Evolutionary conservation across 2,113 vertebrate species (phyloP).

Genomic region (Gymnorhina tibicen): DNA sequence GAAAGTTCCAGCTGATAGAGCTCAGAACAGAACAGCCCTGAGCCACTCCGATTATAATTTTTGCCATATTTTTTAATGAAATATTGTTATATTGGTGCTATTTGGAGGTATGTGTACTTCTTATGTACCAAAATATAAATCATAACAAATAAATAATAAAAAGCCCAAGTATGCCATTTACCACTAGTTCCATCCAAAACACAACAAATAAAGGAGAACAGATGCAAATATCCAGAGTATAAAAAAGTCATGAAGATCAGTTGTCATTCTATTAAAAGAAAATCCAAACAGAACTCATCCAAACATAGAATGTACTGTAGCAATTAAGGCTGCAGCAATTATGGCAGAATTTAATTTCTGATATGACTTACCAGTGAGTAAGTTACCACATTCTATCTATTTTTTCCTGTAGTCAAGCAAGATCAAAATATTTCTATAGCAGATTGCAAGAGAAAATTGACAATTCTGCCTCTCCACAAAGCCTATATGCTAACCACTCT

Average conservation of each 20-base stretch:
- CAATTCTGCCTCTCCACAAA: neutral
- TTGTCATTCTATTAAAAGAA: neutral
- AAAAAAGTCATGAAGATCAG: neutral
- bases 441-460: neutral
- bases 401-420: neutral
- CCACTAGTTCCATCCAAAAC: neutral
- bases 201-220: neutral
- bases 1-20: neutral
- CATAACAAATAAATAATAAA: neutral
- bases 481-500: neutral
- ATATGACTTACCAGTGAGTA: neutral
- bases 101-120: neutral
- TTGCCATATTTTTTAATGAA: neutral
- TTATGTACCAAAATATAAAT: neutral
- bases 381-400: neutral
- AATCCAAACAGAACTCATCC: neutral
- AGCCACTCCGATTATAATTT: neutral
- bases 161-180: neutral
- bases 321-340: neutral
- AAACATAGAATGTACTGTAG: neutral
- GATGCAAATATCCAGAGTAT: neutral
- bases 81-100: neutral
- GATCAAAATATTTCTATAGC: slow-evolving; percentile 8
- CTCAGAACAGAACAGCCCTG: neutral
- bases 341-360: neutral